These are phyloP conservation scores for Orthosia gracilis DNA, from an alignment of 2,888 invertebrate species.

Conservation along the genomic window DNA sequence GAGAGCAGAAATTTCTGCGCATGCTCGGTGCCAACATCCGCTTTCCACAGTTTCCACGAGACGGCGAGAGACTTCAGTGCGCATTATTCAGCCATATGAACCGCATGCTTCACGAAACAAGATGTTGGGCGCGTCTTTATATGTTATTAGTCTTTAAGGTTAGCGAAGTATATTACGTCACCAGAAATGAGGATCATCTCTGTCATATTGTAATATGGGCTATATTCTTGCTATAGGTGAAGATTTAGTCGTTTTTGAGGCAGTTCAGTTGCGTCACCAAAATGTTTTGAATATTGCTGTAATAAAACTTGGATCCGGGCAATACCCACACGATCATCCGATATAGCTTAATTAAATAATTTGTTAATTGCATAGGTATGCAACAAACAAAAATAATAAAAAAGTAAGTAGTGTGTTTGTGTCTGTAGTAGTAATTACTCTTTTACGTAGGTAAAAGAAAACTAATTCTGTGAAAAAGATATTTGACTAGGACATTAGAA, in stretches of 20 bases:
- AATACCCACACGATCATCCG: not conserved
- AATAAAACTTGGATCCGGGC: not conserved
- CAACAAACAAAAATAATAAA: no score
- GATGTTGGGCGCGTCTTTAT: slow-evolving; percentile 29
- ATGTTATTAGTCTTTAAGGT: slow-evolving; percentile 10
- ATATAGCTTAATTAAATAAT: slow-evolving; percentile 2
- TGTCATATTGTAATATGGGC: slow-evolving; percentile 6
- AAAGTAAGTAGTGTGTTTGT: no score
- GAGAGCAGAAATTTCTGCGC: slow-evolving; percentile 35
- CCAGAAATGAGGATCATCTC: not conserved
- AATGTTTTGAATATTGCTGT: not conserved
- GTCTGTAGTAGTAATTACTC: no score
- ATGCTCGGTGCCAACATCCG: slow-evolving; percentile 44
- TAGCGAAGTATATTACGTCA: slow-evolving; percentile 25
- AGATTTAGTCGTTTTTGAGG: no score
- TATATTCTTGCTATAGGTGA: no score
- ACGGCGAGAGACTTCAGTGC: slow-evolving; percentile 24
- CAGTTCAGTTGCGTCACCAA: no score
- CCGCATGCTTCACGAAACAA: slow-evolving; percentile 17
- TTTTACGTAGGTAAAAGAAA: not conserved
- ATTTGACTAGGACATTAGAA: slow-evolving; percentile 3
- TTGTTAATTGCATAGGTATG: not conserved
- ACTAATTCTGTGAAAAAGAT: not conserved
- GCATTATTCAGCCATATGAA: not conserved
- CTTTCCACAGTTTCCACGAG: slow-evolving; percentile 41